Evolutionary conservation across 2,888 invertebrate genomes (phyloP).

Genomic region (Chironomus tentans): DNA sequence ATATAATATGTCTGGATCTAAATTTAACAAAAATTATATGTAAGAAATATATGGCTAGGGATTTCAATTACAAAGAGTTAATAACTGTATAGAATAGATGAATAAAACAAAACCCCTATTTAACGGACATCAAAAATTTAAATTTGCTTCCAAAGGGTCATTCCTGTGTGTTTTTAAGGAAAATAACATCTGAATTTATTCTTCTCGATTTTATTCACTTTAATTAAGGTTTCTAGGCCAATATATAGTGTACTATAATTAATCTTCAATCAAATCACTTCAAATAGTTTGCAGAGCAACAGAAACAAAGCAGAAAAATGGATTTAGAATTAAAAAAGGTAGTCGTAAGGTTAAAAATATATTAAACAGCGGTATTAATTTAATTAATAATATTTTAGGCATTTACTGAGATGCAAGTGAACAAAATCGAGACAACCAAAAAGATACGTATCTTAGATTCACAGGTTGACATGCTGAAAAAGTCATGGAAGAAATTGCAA

Average conservation of each 20-base stretch:
- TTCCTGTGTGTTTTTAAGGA: no score
- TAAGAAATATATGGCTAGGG: no score
- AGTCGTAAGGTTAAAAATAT: slow-evolving; percentile 1
- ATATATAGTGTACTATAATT: background rate
- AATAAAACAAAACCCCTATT: no score
- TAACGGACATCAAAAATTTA: no score
- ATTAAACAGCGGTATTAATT: background rate
- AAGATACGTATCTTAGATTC: slow-evolving; percentile 66
- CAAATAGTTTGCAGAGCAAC: background rate
- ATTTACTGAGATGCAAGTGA: slow-evolving; percentile 68
- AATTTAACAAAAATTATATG: slow-evolving; percentile 9
- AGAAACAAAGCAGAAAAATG: slow-evolving; percentile 31
- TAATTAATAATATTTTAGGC: slow-evolving; percentile 45
- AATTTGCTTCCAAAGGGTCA: no score
- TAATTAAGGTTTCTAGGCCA: background rate
- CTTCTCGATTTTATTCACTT: no score
- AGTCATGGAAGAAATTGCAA: slow-evolving; percentile 58
- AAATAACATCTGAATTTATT: no score
- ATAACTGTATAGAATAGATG: no score
- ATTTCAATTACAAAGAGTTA: no score
- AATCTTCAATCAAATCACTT: background rate
- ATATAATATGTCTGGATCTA: slow-evolving; percentile 30
- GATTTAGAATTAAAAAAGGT: slow-evolving; percentile 42
- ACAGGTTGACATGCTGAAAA: slow-evolving; percentile 63
- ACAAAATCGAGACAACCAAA: slow-evolving; percentile 66